Evolutionary conservation across 2,888 invertebrate species (phyloP), one percentile per base, ranked within the genome.

Genomic region (Shargacucullia verbasci): DNA sequence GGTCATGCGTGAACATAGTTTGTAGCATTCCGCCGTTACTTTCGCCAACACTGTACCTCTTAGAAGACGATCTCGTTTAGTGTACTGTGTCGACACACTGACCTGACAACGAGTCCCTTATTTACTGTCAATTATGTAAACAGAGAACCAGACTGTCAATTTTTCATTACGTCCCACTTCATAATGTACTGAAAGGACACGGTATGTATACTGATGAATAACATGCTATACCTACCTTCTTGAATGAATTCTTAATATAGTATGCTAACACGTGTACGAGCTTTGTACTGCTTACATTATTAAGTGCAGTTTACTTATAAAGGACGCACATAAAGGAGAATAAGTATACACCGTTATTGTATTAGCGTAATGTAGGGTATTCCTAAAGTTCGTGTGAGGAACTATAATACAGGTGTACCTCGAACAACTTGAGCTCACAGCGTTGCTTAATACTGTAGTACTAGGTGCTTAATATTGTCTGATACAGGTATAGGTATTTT

Each of bases 1-100:
- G 93, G 92, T 93, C 93, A 90, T 84, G 88, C 89, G 91, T 90
- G 90, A 90, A 90, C 87, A 87, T 84, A 86, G 83, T 89, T 85
- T 87, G 87, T 88, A 80, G 83, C 87, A 88, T 88, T 88, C 90
- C 86, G 78, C 78, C 81, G 80, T 84, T 86, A 92, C 93, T 94
- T 94, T 92, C 93, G 86, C 91, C 84, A 72, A 78, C 78, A 80
- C 71, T 57, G 72, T 65, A 63, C 69, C 76, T 72, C 77, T 79
- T 80, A 79, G 78, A 78, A 84, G 83, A 82, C 81, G 82, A 83
- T 84, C 83, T 84, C 79, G 82, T 82, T 85, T 78, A 79, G 77
- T 81, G 73, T 73, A 83, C 76, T 71, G 59, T 48, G 70, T 15
- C 62, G 83, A 81, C 84, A 82, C 63, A 81, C 75, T 84, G 75